A percentile compares a stretch with the other conserved stretches of the same genome.
Conservation (phyloP, 2,888 invertebrate genomes). For the Morpho deidamia region DNA sequence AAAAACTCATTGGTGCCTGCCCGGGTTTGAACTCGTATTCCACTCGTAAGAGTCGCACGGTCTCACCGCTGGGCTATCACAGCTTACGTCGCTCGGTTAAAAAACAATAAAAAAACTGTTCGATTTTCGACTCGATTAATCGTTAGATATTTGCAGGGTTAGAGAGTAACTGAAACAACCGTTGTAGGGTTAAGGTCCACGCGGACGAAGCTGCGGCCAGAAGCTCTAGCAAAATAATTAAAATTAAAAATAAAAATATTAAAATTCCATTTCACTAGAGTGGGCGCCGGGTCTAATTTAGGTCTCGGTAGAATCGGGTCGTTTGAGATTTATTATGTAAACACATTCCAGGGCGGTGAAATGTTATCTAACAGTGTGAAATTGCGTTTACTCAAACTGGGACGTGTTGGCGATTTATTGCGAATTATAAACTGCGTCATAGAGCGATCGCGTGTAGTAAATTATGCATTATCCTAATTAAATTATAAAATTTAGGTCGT, state of each 20-base stretch:
- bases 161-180: too few relatives aligned
- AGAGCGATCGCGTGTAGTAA: not conserved
- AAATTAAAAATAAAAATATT: not conserved
- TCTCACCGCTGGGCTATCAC: too few relatives aligned
- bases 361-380: constrained; percentile 19
- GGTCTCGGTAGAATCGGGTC: constrained; percentile 13
- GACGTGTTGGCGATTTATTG: constrained; percentile 14
- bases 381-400: constrained; percentile 12
- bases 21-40: too few relatives aligned
- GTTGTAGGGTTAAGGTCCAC: too few relatives aligned
- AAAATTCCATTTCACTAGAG: not conserved
- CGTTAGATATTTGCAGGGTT: too few relatives aligned
- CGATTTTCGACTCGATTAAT: too few relatives aligned
- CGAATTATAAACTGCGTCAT: constrained; percentile 6
- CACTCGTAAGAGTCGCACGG: too few relatives aligned
- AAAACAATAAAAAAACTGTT: too few relatives aligned
- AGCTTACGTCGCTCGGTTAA: too few relatives aligned
- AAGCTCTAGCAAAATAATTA: too few relatives aligned
- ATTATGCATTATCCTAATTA: constrained; percentile 8
- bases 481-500: not conserved
- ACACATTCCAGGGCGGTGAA: constrained; percentile 18
- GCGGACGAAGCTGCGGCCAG: too few relatives aligned
- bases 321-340: constrained; percentile 19
- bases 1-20: too few relatives aligned
- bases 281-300: constrained; percentile 2